A percentile compares a stretch with the other conserved stretches of the same genome.
These are phyloP conservation scores for Zeuzera pyrina DNA, from an alignment of 2,888 invertebrate genomes.

Conservation along the genomic window DNA sequence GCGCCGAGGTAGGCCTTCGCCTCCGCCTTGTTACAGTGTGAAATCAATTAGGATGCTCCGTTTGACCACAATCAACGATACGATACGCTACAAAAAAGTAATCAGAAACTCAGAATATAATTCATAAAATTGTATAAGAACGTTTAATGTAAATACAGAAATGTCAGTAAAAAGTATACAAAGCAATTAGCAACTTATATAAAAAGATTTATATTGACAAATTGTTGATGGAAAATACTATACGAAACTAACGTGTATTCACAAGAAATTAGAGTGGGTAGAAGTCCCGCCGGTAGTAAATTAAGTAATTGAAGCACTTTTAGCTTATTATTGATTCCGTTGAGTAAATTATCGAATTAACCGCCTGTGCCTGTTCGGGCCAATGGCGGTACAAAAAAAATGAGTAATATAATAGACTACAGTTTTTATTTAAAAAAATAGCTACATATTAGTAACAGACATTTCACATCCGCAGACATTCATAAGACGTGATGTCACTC, in stretches of 20 bases:
- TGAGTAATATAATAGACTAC: background rate
- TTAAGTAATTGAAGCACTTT: conserved; percentile 49
- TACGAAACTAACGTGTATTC: no score
- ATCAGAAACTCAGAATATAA: no score
- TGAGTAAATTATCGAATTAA: conserved; percentile 27
- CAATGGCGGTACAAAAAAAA: background rate
- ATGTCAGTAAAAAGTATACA: no score
- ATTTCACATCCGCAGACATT: conserved; percentile 25
- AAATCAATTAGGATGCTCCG: conserved; percentile 12
- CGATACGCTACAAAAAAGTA: no score
- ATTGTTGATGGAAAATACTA: no score
- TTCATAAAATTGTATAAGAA: no score
- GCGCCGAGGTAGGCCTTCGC: conserved; percentile 4
- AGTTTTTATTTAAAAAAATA: background rate
- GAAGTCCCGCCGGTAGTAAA: conserved; percentile 27
- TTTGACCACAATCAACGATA: no score
- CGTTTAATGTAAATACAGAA: no score
- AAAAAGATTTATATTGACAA: no score
- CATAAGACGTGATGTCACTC: conserved; percentile 52
- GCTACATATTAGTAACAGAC: background rate
- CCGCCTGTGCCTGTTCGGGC: conserved; percentile 15
- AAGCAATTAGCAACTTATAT: no score
- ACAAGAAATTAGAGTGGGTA: conserved; percentile 22
- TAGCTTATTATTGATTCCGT: conserved; percentile 35
- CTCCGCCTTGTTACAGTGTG: conserved; percentile 5